Evolutionary conservation across 2,888 invertebrate genomes (phyloP), one percentile per base, ranked within the genome.

Genomic region (Cheilosia scutellata): DNA sequence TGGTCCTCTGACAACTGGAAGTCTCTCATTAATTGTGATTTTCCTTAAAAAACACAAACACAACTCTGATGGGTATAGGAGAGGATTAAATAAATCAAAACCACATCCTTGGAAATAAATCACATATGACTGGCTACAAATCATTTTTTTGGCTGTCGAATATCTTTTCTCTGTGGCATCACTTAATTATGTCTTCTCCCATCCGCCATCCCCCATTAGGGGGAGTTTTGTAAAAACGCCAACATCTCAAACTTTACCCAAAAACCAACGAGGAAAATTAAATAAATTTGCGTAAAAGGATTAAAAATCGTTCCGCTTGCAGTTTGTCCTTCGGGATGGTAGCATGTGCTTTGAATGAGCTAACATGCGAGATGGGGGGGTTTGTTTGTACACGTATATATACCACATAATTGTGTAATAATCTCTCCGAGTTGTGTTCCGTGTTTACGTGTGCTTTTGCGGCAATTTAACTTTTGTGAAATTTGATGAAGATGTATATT

Each of bases 381-480:
- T n/a, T 31, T 75, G 71, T 62, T 57, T 80, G 79, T 53, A 11
- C 66, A 47, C 31, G 47, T 42, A 33, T 70, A 42, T 40, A 42
- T 40, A 76, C 80, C 79, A 79, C 75, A 86, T 86, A 82, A 86
- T 86, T 86, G 86, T 86, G 77, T 82, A 77, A 82, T 86, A 86
- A 82, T 72, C 82, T 82, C 75, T 44, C 2, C 9, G 25, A 71
- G 63, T 62, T 49, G 60, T 70, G 20, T 44, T 53, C 13, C 5
- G 27, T 20, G 20, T 20, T 47, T 44, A 25, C 20, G 40, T 33
- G 27, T 58, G 55, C 40, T 62, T 74, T 29, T 74, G 63, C 66
- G 75, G 84, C 53, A 78, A 31, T 75, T 80, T 68, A 86, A 76
- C 62, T 76, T 74, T 49, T 20, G 33, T 6, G 60, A 71, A 76